Percentiles rank a stretch among this genome's conserved stretches.
These are phyloP conservation scores for Tenthredo notha DNA, from an alignment of 2,888 invertebrate species.

Conservation along the genomic window DNA sequence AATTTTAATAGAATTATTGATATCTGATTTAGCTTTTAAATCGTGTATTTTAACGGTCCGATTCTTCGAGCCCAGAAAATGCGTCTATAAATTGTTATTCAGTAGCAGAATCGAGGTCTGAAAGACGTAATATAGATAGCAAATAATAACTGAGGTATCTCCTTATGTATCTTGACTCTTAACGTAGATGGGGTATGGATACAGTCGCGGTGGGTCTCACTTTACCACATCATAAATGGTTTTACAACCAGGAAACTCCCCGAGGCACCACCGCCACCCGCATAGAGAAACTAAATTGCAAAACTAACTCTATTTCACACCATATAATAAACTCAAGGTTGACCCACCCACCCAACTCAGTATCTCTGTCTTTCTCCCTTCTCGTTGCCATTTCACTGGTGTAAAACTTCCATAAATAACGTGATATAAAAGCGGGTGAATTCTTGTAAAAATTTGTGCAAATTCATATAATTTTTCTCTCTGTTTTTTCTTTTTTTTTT, in stretches of 20 bases:
- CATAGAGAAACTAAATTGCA: conserved; percentile 34
- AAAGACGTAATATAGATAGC: neutral
- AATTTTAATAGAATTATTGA: neutral
- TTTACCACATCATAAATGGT: conserved; percentile 39
- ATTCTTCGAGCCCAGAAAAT: neutral
- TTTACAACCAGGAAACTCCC: conserved; percentile 37
- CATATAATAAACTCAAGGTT: conserved; percentile 33
- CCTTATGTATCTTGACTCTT: conserved; percentile 1
- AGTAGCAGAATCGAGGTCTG: neutral
- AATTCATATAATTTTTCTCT: neutral
- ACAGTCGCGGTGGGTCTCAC: conserved; percentile 11
- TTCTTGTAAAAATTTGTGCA: neutral
- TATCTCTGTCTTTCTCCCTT: neutral
- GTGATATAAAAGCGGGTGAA: no score
- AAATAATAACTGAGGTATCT: conserved; percentile 13
- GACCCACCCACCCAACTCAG: neutral
- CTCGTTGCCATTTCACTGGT: neutral
- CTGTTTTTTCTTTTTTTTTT: neutral
- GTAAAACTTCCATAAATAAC: neutral
- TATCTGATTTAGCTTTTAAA: neutral
- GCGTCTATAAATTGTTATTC: neutral
- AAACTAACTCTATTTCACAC: conserved; percentile 42
- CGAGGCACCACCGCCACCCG: neutral
- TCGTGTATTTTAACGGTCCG: neutral
- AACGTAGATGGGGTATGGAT: neutral